A percentile compares a stretch with the other conserved stretches of the same genome.
Conservation (phyloP, 2,113 vertebrate species). For the Neoarius graeffei region DNA sequence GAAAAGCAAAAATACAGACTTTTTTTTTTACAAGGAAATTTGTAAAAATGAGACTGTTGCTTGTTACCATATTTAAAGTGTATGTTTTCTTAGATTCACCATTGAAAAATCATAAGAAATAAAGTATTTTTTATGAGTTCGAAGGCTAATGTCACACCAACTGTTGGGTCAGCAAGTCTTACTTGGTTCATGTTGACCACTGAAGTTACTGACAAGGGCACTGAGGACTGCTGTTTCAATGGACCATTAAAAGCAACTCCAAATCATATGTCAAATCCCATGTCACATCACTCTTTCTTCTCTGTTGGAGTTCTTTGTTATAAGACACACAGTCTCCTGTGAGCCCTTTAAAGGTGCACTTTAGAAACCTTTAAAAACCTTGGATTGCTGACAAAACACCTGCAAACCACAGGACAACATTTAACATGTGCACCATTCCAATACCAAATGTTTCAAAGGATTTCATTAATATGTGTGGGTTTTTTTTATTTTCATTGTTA, state of each 20-base stretch:
- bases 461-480: background rate
- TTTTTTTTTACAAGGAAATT: background rate
- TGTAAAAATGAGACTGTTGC: background rate
- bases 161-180: background rate
- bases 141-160: background rate
- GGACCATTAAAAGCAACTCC: background rate
- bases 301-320: background rate
- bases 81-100: background rate
- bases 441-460: background rate
- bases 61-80: background rate
- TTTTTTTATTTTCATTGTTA: background rate
- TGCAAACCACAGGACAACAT: background rate
- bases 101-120: background rate
- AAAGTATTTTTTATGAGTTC: background rate
- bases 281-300: background rate
- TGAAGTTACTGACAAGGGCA: constrained; percentile 20
- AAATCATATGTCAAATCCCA: constrained; percentile 25
- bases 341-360: background rate
- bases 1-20: background rate
- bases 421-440: background rate
- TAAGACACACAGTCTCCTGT: background rate
- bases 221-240: background rate
- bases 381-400: background rate
- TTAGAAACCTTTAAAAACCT: background rate
- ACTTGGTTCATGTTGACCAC: background rate